These are phyloP conservation scores for Cheilosia grossa DNA, from an alignment of 2,888 invertebrate genomes.

Conservation along the genomic window DNA sequence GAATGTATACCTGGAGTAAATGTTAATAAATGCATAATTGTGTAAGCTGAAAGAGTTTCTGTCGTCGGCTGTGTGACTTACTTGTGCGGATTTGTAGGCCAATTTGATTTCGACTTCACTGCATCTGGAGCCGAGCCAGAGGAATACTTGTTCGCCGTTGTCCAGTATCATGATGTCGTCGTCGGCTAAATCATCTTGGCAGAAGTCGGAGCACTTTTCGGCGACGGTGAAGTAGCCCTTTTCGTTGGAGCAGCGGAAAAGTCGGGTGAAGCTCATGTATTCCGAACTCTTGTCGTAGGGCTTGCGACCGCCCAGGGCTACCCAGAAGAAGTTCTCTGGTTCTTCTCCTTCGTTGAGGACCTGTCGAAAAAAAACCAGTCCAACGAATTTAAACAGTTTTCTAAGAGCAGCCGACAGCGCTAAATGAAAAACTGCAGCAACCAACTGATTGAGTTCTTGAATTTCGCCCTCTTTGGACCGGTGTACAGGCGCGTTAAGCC, in stretches of 20 bases:
- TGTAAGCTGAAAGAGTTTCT: neutral
- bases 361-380: slow-evolving; percentile 82
- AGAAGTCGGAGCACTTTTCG: slow-evolving; percentile 92
- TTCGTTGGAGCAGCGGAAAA: slow-evolving; percentile 99
- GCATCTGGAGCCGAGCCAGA: slow-evolving; percentile 98
- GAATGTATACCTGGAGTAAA: slow-evolving; percentile 93
- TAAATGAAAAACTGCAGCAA: no score
- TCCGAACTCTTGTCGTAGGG: slow-evolving; percentile 94
- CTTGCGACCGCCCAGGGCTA: slow-evolving; percentile 95
- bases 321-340: slow-evolving; percentile 99
- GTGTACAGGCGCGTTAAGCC: no score
- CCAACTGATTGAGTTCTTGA: no score
- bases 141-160: slow-evolving; percentile 98
- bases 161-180: slow-evolving; percentile 99
- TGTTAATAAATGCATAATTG: slow-evolving; percentile 65
- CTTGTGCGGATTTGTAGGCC: slow-evolving; percentile 99
- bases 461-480: no score
- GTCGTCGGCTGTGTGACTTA: slow-evolving; percentile 80
- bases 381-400: no score
- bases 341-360: slow-evolving; percentile 96
- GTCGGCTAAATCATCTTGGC: slow-evolving; percentile 98
- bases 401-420: no score
- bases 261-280: slow-evolving; percentile 95
- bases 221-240: slow-evolving; percentile 99
- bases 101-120: slow-evolving; percentile 99